Conservation (phyloP, 2,113 vertebrate genomes). For the Isichthys henryi region DNA sequence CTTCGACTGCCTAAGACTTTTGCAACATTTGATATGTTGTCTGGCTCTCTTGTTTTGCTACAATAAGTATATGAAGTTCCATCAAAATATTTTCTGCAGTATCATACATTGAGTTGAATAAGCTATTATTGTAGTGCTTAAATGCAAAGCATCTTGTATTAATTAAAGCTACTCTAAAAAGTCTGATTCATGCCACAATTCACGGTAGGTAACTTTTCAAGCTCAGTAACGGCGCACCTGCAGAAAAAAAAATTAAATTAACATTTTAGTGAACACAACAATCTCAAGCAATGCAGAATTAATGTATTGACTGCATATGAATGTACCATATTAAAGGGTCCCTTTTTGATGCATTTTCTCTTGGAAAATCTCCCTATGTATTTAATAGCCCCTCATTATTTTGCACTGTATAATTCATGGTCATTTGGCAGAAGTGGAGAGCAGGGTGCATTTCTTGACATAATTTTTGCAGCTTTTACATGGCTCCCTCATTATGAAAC, state of each 20-base stretch:
- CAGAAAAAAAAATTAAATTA: neutral
- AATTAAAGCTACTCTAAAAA: neutral
- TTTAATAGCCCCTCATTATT: slow-evolving; percentile 26
- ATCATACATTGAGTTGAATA: neutral
- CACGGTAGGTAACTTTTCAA: neutral
- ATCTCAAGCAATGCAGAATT: slow-evolving; percentile 1
- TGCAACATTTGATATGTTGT: neutral
- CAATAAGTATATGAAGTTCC: neutral
- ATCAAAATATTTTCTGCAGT: neutral
- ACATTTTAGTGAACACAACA: neutral
- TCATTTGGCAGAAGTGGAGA: neutral
- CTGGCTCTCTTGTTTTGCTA: neutral
- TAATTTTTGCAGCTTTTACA: slow-evolving; percentile 15
- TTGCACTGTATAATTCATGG: slow-evolving; percentile 16
- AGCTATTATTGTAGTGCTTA: neutral
- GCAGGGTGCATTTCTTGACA: neutral
- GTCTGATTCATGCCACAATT: neutral
- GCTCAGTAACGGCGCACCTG: neutral
- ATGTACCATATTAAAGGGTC: neutral
- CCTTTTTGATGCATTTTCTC: neutral
- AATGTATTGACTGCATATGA: neutral
- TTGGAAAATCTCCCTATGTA: slow-evolving; percentile 4
- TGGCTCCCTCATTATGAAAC: slow-evolving; percentile 17
- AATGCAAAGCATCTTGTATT: neutral
- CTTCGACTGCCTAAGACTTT: neutral